phyloP scores from a whole-genome alignment of 2,113 vertebrate genomes.

The Rhea americana region DNA sequence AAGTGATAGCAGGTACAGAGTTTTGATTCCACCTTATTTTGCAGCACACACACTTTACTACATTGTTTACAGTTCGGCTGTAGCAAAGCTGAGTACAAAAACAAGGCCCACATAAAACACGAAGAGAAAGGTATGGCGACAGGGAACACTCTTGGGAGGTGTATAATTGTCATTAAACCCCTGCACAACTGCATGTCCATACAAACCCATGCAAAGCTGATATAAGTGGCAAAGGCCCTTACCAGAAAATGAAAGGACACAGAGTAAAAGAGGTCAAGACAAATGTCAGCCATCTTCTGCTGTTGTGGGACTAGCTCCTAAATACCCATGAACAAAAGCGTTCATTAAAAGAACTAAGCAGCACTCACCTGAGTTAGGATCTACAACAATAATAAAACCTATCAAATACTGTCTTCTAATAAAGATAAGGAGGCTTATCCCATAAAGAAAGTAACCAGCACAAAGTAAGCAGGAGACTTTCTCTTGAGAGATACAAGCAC shows the following conservation, averaged over 20 bases:
- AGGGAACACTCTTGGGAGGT: neutral
- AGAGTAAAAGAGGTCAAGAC: neutral
- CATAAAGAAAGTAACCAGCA: neutral
- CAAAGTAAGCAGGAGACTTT: neutral
- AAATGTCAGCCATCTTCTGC: neutral
- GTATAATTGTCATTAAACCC: neutral
- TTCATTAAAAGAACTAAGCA: neutral
- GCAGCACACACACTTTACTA: neutral
- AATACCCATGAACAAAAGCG: neutral
- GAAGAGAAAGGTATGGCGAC: neutral
- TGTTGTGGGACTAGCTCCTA: neutral
- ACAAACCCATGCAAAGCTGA: neutral
- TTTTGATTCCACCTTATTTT: slow-evolving; percentile 6
- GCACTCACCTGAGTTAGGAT: neutral
- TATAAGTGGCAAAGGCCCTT: neutral
- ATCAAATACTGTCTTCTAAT: neutral
- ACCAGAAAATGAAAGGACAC: neutral
- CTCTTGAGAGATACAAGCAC: neutral
- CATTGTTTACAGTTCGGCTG: neutral
- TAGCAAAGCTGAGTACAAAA: slow-evolving; percentile 39
- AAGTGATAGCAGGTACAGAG: neutral
- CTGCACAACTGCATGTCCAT: neutral
- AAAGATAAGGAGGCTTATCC: neutral
- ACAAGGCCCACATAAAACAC: neutral
- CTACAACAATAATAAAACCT: neutral